phyloP scores from a whole-genome alignment of 2,113 vertebrate species.

The Gracilinanus agilis region DNA sequence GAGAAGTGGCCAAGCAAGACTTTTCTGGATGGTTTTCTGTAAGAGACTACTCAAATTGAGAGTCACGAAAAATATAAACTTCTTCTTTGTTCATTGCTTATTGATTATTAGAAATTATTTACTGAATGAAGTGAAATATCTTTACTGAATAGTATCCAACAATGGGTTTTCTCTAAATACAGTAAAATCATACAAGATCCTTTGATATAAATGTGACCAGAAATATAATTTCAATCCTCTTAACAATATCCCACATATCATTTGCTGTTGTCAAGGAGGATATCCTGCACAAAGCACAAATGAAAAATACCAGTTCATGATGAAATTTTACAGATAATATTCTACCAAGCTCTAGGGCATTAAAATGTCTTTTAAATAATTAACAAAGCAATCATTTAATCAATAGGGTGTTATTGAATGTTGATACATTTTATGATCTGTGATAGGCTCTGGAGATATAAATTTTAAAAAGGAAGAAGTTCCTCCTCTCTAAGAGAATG shows the following conservation, averaged over 20 bases:
- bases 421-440: neutral
- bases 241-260: neutral
- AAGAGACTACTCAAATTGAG: neutral
- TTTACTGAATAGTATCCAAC: neutral
- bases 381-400: neutral
- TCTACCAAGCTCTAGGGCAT: neutral
- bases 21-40: neutral
- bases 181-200: neutral
- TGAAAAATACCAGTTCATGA: neutral
- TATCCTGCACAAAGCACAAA: neutral
- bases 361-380: neutral
- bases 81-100: neutral
- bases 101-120: neutral
- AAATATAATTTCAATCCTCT: neutral
- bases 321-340: neutral
- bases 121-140: neutral
- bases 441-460: neutral
- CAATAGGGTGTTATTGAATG: neutral
- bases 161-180: neutral
- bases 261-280: neutral
- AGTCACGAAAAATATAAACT: neutral
- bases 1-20: neutral
- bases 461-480: neutral
- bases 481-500: neutral
- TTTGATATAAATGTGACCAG: neutral